Percentiles rank a stretch among this genome's conserved stretches.
These are phyloP conservation scores for Sycobia sp. DNA, from an alignment of 1,140 invertebrate species.

Conservation along the genomic window DNA sequence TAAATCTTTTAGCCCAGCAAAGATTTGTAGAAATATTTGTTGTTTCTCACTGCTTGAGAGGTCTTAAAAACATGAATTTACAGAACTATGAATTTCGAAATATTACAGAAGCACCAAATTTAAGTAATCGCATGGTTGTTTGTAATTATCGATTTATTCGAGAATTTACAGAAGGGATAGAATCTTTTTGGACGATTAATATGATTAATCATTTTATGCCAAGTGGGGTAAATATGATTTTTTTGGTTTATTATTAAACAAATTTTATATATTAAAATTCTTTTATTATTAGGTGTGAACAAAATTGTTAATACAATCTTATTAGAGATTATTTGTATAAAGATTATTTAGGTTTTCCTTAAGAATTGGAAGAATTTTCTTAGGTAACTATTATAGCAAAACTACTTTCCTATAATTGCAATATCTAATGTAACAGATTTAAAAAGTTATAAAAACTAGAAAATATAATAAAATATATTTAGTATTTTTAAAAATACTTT, in stretches of 20 bases:
- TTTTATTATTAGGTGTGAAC: no score
- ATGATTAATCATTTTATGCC: slow-evolving; percentile 52
- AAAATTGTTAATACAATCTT: no score
- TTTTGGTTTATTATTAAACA: no score
- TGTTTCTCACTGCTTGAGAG: slow-evolving; percentile 54
- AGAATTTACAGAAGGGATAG: slow-evolving; percentile 58
- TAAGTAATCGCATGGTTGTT: slow-evolving; percentile 32
- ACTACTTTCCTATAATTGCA: no score
- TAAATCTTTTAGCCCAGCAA: slow-evolving; percentile 29
- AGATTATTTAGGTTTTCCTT: no score
- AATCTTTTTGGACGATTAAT: slow-evolving; percentile 60
- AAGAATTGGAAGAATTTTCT: no score
- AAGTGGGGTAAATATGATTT: no score
- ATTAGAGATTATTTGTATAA: no score
- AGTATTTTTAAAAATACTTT: slow-evolving; percentile 20
- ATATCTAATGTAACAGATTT: background rate
- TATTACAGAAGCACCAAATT: slow-evolving; percentile 32
- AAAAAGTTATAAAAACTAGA: background rate
- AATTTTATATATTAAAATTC: no score
- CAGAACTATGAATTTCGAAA: background rate
- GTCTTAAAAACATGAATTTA: slow-evolving; percentile 33
- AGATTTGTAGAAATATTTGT: slow-evolving; percentile 63
- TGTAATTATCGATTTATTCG: slow-evolving; percentile 59
- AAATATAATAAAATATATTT: slow-evolving; percentile 22
- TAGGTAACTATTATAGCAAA: no score